Conservation (phyloP, 2,888 invertebrate species). For the Hoplodrina ambigua region DNA sequence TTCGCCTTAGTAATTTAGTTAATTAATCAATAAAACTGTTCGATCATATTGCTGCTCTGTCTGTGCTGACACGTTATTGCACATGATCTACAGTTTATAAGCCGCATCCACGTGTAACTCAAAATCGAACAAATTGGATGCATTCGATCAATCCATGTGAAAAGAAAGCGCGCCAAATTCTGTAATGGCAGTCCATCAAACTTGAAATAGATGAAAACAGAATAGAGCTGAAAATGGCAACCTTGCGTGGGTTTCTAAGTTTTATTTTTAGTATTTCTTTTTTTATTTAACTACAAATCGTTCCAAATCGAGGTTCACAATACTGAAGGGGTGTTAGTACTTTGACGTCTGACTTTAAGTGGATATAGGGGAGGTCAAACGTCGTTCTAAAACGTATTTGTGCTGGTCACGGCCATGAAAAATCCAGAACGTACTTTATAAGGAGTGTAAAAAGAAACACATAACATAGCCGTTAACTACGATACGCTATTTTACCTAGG, state of each 20-base stretch:
- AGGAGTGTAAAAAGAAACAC: too few relatives aligned
- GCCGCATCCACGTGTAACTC: not conserved
- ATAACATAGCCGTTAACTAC: too few relatives aligned
- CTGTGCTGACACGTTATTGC: too few relatives aligned
- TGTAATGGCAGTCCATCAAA: conserved; percentile 10
- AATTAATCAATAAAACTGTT: too few relatives aligned
- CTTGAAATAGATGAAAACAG: conserved; percentile 19
- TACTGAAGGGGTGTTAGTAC: conserved; percentile 31
- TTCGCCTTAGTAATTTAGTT: too few relatives aligned
- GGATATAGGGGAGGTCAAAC: conserved; percentile 31
- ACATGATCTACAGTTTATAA: not conserved
- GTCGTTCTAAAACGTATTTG: conserved; percentile 23
- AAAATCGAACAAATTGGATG: conserved; percentile 17
- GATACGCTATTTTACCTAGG: too few relatives aligned
- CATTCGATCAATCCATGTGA: conserved; percentile 20
- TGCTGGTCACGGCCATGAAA: conserved; percentile 25
- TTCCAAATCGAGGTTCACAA: conserved; percentile 14
- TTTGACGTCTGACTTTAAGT: conserved; percentile 38
- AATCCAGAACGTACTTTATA: not conserved
- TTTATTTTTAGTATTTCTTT: conserved; percentile 40
- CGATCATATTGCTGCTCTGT: too few relatives aligned
- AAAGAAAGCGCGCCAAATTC: conserved; percentile 28
- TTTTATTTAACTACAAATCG: conserved; percentile 17
- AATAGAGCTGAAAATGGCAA: conserved; percentile 24
- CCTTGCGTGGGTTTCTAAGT: conserved; percentile 1